Percentiles rank a stretch among this genome's conserved stretches.
Conservation (phyloP, 2,888 invertebrate species). For the Chrysolina haemoptera region DNA sequence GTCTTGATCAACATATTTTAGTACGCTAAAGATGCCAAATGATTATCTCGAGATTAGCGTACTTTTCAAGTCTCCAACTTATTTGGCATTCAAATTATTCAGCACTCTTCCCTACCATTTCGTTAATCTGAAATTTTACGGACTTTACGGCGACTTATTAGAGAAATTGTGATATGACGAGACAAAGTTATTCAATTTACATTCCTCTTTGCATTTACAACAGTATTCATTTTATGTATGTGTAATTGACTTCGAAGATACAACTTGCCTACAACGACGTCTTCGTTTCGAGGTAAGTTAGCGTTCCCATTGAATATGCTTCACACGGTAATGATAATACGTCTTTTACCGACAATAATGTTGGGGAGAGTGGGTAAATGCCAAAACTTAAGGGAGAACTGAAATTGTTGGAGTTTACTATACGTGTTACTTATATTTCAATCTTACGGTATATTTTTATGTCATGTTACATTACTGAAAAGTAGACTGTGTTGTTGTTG, state of each 20-base stretch:
- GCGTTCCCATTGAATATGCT: too few relatives aligned
- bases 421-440: too few relatives aligned
- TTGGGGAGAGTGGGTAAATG: too few relatives aligned
- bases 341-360: too few relatives aligned
- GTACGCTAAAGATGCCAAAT: not conserved
- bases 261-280: too few relatives aligned
- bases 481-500: too few relatives aligned
- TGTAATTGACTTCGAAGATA: not conserved
- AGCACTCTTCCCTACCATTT: not conserved
- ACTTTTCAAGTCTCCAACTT: not conserved
- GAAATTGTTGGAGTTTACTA: too few relatives aligned
- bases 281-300: too few relatives aligned
- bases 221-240: not conserved
- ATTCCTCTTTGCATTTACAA: not conserved
- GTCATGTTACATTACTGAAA: too few relatives aligned
- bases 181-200: not conserved
- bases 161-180: not conserved
- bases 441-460: too few relatives aligned
- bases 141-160: not conserved
- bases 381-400: too few relatives aligned
- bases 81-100: constrained; percentile 1
- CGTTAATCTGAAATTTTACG: not conserved
- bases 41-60: constrained; percentile 12
- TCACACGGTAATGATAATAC: too few relatives aligned
- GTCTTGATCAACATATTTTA: constrained; percentile 12